These are phyloP conservation scores for Volucella zonaria DNA, from an alignment of 2,888 invertebrate species.

Conservation along the genomic window DNA sequence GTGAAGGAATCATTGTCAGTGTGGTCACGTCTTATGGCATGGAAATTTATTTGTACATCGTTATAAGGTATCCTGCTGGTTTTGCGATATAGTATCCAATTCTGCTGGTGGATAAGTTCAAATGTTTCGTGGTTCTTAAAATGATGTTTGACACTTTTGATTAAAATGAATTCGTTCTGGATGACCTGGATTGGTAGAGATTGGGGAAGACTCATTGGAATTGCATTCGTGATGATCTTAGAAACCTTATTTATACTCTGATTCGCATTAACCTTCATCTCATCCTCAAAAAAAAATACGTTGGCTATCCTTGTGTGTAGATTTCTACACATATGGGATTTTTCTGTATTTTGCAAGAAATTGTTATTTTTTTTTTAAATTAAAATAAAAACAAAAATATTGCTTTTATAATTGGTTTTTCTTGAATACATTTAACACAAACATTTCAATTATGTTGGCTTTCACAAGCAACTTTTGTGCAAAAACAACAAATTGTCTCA, in stretches of 20 bases:
- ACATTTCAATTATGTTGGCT: too few relatives aligned
- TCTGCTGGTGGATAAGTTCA: slow-evolving; percentile 13
- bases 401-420: too few relatives aligned
- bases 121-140: slow-evolving; percentile 7
- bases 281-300: too few relatives aligned
- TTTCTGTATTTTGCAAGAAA: too few relatives aligned
- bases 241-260: background rate
- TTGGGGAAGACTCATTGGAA: background rate
- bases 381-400: too few relatives aligned
- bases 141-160: background rate
- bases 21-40: slow-evolving; percentile 46
- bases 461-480: too few relatives aligned
- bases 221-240: background rate
- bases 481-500: too few relatives aligned
- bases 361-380: too few relatives aligned
- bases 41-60: slow-evolving; percentile 40
- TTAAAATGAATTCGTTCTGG: slow-evolving; percentile 5
- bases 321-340: too few relatives aligned
- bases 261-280: too few relatives aligned
- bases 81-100: slow-evolving; percentile 17
- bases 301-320: too few relatives aligned
- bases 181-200: slow-evolving; percentile 17
- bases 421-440: too few relatives aligned
- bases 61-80: slow-evolving; percentile 55
- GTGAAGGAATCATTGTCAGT: slow-evolving; percentile 15